Evolutionary conservation across 2,888 invertebrate genomes (phyloP).

Genomic region (Blomia tropicalis): DNA sequence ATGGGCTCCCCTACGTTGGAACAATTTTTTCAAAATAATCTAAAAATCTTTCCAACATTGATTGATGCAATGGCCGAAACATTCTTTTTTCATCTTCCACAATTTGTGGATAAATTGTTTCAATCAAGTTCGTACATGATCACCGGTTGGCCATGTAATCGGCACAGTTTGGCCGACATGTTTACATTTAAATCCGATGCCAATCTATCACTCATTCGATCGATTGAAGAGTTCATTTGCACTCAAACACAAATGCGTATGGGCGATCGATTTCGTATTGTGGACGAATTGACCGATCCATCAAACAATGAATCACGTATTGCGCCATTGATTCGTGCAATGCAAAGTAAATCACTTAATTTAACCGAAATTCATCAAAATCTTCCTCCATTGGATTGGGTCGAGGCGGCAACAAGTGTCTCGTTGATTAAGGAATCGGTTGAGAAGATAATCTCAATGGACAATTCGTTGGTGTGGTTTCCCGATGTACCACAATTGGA

Average conservation of each 20-base stretch:
- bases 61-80: slow-evolving; percentile 4
- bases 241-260: not conserved
- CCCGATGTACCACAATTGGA: not conserved
- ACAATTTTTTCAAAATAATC: not conserved
- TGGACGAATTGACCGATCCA: not conserved
- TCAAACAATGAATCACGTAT: slow-evolving; percentile 3
- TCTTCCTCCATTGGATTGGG: slow-evolving; percentile 16
- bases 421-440: slow-evolving; percentile 10
- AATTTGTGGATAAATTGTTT: not conserved
- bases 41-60: not conserved
- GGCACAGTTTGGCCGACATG: not conserved
- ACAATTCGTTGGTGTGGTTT: not conserved
- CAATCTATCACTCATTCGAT: not conserved
- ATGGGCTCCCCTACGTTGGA: slow-evolving; percentile 5
- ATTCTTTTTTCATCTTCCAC: not conserved
- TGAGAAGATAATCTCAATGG: slow-evolving; percentile 5
- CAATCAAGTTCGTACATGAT: not conserved
- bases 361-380: not conserved
- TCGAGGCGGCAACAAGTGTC: slow-evolving; percentile 13
- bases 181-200: not conserved
- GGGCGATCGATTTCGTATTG: slow-evolving; percentile 4
- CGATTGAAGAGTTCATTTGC: slow-evolving; percentile 4
- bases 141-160: slow-evolving; percentile 5
- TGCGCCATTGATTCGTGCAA: not conserved
- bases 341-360: slow-evolving; percentile 8